Percentiles rank a stretch among this genome's conserved stretches.
These are phyloP conservation scores for Trilocha varians DNA, from an alignment of 2,888 invertebrate species.

Conservation along the genomic window DNA sequence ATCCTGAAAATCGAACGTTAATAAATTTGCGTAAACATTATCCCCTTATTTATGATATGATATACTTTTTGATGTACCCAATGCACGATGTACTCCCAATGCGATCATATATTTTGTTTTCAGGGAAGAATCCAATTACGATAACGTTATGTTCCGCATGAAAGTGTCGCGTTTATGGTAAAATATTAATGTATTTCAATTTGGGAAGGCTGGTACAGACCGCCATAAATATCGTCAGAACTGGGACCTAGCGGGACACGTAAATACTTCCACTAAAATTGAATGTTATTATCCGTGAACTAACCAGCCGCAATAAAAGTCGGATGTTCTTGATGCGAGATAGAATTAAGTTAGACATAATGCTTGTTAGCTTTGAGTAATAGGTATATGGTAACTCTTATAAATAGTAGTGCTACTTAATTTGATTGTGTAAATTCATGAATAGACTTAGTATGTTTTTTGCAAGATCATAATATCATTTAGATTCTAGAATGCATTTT, in stretches of 20 bases:
- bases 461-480: too few species aligned
- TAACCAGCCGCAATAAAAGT: conserved; percentile 29
- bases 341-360: conserved; percentile 20
- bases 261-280: conserved; percentile 68
- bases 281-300: conserved; percentile 63
- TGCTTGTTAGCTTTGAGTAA: neutral
- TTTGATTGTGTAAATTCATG: too few species aligned
- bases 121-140: conserved; percentile 70
- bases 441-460: too few species aligned
- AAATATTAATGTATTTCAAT: conserved; percentile 74
- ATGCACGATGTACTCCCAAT: conserved; percentile 15
- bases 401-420: too few species aligned
- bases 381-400: too few species aligned
- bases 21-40: too few species aligned
- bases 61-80: neutral
- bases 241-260: conserved; percentile 51
- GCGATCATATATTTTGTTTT: conserved; percentile 37
- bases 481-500: too few species aligned
- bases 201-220: conserved; percentile 66
- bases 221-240: conserved; percentile 68
- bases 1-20: too few species aligned
- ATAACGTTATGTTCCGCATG: conserved; percentile 68
- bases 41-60: too few species aligned
- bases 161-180: conserved; percentile 73
- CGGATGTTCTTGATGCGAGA: conserved; percentile 26